Base-by-base conservation (phyloP, 2,888 invertebrate species). In the Drosophila macrospina region DNA sequence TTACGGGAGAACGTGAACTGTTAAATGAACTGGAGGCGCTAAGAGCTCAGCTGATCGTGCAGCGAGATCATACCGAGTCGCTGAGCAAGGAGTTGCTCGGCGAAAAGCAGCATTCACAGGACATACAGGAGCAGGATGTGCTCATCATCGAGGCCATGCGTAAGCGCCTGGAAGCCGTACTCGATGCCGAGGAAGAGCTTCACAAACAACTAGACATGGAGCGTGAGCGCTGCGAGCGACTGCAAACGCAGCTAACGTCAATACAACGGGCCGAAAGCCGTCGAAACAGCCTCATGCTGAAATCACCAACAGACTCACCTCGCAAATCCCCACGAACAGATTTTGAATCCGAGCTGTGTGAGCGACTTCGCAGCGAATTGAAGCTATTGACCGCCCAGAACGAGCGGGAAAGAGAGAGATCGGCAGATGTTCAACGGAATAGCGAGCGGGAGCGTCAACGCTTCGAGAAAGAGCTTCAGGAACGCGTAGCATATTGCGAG, bases 111-210 rank as follows among this genome's bases (percentile, higher is more conserved):
- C 93, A 93, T 39, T 93, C 94, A 0, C 93, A 93, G 52, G 90
- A 92, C 6, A 91, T 93, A 39, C 93, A 95, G 92, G 93, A 94
- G 26, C 95, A 95, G 90, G 95, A 95, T 90, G 94, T 95, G 0
- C 93, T 94, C 78, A 94, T 95, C 90, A 94, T 95, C 71, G 93
- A 94, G 82, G 94, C 95, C 59, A 92, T 95, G 79, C 93, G 95
- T 74, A 93, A 94, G 65, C 93, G 94, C 0, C 90, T 96, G 5
- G 95, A 96, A 74, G 93, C 93, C 0, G 94, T 95, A 0, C 92
- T 96, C 88, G 93, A 94, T 42, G 93, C 94, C 0, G 95, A 96
- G 81, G 93, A 94, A 37, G 94, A 95, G 74, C 91, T 95, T 34
- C 94, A 95, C 75, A 93, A 94, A 51, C 91, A 94, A 6, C 91